Base-by-base conservation (phyloP, 2,113 vertebrate genomes). In the Podarcis raffonei region DNA sequence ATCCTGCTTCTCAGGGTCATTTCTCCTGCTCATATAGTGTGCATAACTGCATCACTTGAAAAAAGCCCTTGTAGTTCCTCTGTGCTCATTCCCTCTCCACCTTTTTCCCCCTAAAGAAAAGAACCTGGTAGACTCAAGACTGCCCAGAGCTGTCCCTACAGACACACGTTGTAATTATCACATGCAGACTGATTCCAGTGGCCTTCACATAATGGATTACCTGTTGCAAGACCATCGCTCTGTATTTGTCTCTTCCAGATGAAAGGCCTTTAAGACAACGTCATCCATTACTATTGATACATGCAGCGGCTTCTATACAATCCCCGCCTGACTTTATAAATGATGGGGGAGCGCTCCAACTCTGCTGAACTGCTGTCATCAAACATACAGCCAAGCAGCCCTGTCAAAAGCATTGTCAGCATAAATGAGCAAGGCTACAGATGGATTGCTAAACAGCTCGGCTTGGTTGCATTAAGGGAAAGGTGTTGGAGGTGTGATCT, bases 331-430 rank as follows among this genome's bases (percentile, higher is more conserved):
- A n/a, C 30, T 68, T 77, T 75, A 39, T 62, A 81, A 84, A 37
- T 30, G 48, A 23, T 79, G 23, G 37, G 37, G 16, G 48, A 53
- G 48, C 2, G 74, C 85, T 81, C 68, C 37, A 85, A 7, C 13
- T 85, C 57, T 81, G 68, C 35, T 85, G 66, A 85, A 37, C 68
- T 13, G 66, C 59, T 88, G 59, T 30, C 62, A 83, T 69, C 62
- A 81, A 75, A 62, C 13, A 75, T 66, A 35, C 57, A 81, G 8
- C 35, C 32, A 66, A 72, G 20, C 69, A 68, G 69, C 6, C 35
- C 69, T 76, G 68, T 89, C 88, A 81, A 65, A 53, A 72, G 37
- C 30, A 79, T 66, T 48, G 53, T 35, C 68, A 37, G 39, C 88
- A 53, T 80, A 62, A 80, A 85, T 66, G 32, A 75, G 42, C 39